Conservation (phyloP, 2,113 vertebrate species). For the Hiodon tergisus region DNA sequence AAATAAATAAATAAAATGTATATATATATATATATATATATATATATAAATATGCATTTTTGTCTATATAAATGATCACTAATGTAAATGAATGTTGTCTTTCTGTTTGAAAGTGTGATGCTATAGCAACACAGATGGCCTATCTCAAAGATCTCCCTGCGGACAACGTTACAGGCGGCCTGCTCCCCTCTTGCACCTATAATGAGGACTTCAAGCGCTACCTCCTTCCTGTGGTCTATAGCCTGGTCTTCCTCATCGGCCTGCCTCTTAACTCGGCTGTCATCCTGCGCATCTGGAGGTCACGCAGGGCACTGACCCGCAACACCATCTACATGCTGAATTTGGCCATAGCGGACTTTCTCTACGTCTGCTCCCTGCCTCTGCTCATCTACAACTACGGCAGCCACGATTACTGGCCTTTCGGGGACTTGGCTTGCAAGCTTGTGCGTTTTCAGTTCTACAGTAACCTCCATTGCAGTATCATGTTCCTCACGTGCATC, state of each 20-base stretch:
- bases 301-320: conserved; percentile 66
- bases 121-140: background rate
- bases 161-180: conserved; percentile 31
- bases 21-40: too few species aligned
- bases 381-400: conserved; percentile 93
- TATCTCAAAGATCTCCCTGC: background rate
- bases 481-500: conserved; percentile 96
- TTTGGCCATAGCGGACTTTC: conserved; percentile 79
- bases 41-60: too few species aligned
- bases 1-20: too few species aligned
- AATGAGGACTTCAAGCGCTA: conserved; percentile 85
- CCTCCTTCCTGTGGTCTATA: conserved; percentile 81
- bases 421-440: conserved; percentile 83
- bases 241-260: conserved; percentile 71
- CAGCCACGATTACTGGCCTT: conserved; percentile 90
- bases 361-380: conserved; percentile 89
- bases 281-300: conserved; percentile 78
- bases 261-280: conserved; percentile 77
- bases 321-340: conserved; percentile 87
- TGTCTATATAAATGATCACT: too few species aligned
- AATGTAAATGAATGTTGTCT: background rate
- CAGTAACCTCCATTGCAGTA: conserved; percentile 88
- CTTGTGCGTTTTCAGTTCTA: conserved; percentile 93
- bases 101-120: background rate
- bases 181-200: conserved; percentile 71